Evolutionary conservation across 1,140 invertebrate genomes (phyloP), one percentile per base, ranked within the genome.

Genomic region (Cydia splendana): DNA sequence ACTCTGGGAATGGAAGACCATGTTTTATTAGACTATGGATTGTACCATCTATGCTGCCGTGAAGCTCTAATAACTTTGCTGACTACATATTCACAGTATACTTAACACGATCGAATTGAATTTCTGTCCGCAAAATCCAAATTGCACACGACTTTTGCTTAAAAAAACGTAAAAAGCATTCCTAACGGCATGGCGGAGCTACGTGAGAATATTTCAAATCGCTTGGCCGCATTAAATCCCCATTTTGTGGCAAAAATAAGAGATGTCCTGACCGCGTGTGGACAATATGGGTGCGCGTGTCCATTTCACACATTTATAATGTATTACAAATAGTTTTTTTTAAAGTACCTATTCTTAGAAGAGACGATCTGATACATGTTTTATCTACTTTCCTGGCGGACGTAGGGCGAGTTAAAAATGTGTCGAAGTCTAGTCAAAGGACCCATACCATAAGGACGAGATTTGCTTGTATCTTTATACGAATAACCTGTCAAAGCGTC

Each of bases 171-270:
- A 71, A 71, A 71, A 71, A 71, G 67, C 67, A 71, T 71, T 71
- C 67, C 67, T 71, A 71, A 42, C 67, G 30, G 30, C 24, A 24
- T 6, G 10, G n/a, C 4, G 20, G 57, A 18, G 15, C 53, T 71
- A 71, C 67, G 67, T 71, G 67, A 42, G n/a, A 71, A 71, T 71
- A 71, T 38, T 71, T 71, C 67, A 42, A 71, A 71, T 71, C 30
- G 67, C 67, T 71, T 38, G 30, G 34, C 18, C 67, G 30, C n/a
- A 71, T 71, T 71, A 71, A 71, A 71, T 71, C n/a, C 18, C 34
- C 67, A 71, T 71, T 71, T 71, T 71, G 67, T 18, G 67, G 67
- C 28, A 71, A 45, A 71, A 71, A 38, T 71, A 71, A 71, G 67
- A 71, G 67, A 71, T 71, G 34, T 45, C 18, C 34, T 71, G 67